Conservation (phyloP, 2,888 invertebrate species). For the Agonopterix subpropinquella region DNA sequence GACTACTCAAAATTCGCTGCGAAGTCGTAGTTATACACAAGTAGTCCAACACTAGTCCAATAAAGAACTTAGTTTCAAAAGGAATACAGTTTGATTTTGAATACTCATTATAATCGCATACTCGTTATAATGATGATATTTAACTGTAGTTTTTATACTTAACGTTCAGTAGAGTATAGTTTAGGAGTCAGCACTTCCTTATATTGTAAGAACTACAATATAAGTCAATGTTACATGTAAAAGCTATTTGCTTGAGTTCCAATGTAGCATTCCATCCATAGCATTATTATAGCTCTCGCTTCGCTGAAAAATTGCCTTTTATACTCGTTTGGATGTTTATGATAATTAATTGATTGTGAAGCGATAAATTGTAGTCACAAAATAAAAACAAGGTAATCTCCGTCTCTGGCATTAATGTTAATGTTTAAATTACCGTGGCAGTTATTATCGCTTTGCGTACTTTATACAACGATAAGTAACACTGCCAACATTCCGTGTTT, state of each 20-base stretch:
- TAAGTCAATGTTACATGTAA: slow-evolving; percentile 30
- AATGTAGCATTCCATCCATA: slow-evolving; percentile 48
- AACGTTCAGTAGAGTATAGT: slow-evolving; percentile 6
- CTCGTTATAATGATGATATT: slow-evolving; percentile 21
- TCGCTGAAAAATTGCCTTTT: slow-evolving; percentile 9
- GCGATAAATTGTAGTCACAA: no score
- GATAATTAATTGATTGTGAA: not conserved
- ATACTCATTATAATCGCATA: slow-evolving; percentile 22
- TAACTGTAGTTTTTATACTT: slow-evolving; percentile 12
- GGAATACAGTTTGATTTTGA: slow-evolving; percentile 5
- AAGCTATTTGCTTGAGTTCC: slow-evolving; percentile 19
- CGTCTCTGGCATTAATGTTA: no score
- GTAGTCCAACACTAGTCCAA: no score
- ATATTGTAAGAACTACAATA: slow-evolving; percentile 30
- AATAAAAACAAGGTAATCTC: no score
- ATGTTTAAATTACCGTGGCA: no score
- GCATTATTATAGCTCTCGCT: slow-evolving; percentile 10
- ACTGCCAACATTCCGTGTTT: slow-evolving; percentile 37
- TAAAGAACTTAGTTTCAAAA: no score
- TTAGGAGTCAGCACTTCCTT: slow-evolving; percentile 26
- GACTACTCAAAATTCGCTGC: no score
- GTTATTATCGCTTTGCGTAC: slow-evolving; percentile 1
- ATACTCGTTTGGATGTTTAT: not conserved
- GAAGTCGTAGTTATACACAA: no score
- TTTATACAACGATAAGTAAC: slow-evolving; percentile 33